Evolutionary conservation across 1,140 invertebrate species (phyloP).

Genomic region (Rhagoletis pomonella): DNA sequence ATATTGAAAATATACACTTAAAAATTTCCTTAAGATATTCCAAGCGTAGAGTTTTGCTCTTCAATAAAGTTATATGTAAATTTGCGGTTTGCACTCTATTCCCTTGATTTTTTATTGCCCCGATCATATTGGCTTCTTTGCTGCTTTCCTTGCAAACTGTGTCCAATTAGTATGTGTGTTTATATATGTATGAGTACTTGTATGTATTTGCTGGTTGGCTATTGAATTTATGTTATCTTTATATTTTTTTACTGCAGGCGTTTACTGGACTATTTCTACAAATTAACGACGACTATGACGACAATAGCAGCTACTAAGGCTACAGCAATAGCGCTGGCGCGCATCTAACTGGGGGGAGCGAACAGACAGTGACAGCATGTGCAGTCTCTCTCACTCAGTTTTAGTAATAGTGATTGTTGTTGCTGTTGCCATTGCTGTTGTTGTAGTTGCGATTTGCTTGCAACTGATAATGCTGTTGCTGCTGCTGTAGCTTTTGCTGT

Average conservation of each 20-base stretch:
- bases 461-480: conserved; percentile 55
- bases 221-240: not conserved
- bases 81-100: too few relatives aligned
- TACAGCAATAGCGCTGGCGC: not conserved
- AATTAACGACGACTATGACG: not conserved
- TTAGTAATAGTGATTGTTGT: conserved; percentile 49
- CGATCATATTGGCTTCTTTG: not conserved
- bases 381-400: not conserved
- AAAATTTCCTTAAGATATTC: too few relatives aligned
- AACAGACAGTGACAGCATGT: too few relatives aligned
- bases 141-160: not conserved
- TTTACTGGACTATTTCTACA: conserved; percentile 14
- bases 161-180: not conserved
- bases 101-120: too few relatives aligned
- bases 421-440: conserved; percentile 31
- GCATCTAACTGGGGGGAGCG: not conserved
- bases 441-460: conserved; percentile 40
- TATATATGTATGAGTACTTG: not conserved
- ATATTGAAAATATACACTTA: too few relatives aligned
- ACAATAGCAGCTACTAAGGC: not conserved
- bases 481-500: conserved; percentile 51
- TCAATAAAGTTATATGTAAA: too few relatives aligned
- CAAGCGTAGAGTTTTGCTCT: not conserved
- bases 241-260: conserved; percentile 34
- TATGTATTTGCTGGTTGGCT: not conserved